These are phyloP conservation scores for Pemphigus obesinymphae DNA, from an alignment of 1,140 invertebrate species.

Conservation along the genomic window DNA sequence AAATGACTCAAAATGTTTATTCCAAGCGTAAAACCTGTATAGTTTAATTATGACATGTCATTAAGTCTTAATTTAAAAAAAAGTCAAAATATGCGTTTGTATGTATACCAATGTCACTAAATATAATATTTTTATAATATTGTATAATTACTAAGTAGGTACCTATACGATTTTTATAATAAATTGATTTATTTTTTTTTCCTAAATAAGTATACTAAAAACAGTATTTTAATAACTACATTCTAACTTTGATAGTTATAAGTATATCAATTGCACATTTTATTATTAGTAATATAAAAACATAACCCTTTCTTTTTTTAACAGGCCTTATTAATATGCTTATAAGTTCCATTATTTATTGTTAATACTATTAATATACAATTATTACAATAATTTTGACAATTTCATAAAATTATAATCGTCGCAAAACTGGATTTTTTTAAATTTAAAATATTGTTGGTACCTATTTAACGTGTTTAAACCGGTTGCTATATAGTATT, in stretches of 20 bases:
- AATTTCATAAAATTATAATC: background rate
- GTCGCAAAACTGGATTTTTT: background rate
- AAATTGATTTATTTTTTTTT: no score
- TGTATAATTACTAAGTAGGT: no score
- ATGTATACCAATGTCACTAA: no score
- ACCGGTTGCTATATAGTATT: constrained; percentile 1
- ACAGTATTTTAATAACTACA: no score
- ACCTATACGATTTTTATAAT: no score
- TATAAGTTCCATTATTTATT: background rate
- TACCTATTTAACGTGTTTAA: background rate
- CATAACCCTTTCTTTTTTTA: background rate
- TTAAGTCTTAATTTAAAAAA: background rate
- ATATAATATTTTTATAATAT: no score
- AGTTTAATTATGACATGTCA: background rate
- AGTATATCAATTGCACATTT: no score
- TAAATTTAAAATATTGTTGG: background rate
- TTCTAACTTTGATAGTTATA: no score
- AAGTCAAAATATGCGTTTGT: background rate
- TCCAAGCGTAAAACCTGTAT: background rate
- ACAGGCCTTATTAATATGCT: background rate
- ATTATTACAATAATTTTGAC: background rate
- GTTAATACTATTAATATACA: no score
- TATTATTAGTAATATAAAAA: no score
- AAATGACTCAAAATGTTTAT: background rate
- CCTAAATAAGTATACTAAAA: no score